phyloP scores from a whole-genome alignment of 1,140 invertebrate genomes.

The Telenomus remus region DNA sequence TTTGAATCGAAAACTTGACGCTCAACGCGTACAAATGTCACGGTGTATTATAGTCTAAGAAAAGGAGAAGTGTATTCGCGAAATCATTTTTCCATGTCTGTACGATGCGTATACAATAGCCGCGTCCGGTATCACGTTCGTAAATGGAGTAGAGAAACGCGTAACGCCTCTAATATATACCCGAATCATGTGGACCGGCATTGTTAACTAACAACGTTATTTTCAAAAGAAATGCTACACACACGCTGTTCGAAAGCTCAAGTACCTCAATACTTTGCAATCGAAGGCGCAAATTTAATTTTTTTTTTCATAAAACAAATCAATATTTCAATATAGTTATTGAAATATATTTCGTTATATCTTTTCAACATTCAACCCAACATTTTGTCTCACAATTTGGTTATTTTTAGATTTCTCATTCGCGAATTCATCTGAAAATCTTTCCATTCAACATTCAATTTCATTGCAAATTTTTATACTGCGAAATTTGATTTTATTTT shows the following conservation, averaged over 20 bases:
- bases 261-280: constrained; percentile 18
- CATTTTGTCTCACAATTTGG: too few species aligned
- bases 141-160: constrained; percentile 53
- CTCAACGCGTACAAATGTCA: constrained; percentile 18
- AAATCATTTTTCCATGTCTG: constrained; percentile 54
- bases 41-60: constrained; percentile 19
- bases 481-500: too few species aligned
- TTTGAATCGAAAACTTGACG: background rate
- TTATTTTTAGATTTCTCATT: too few species aligned
- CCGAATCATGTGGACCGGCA: constrained; percentile 32
- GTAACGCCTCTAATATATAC: constrained; percentile 37
- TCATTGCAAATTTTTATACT: too few species aligned
- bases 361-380: too few species aligned
- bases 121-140: constrained; percentile 43
- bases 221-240: constrained; percentile 30
- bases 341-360: too few species aligned
- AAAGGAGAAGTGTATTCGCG: constrained; percentile 35
- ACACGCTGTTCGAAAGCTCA: constrained; percentile 29
- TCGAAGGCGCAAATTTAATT: background rate
- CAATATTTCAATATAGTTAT: too few species aligned
- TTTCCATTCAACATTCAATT: too few species aligned
- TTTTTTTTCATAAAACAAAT: too few species aligned
- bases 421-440: too few species aligned
- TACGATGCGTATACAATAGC: constrained; percentile 44
- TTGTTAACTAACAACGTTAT: constrained; percentile 30